Conservation (phyloP, 2,888 invertebrate genomes). For the Hofmannophila pseudospretella region DNA sequence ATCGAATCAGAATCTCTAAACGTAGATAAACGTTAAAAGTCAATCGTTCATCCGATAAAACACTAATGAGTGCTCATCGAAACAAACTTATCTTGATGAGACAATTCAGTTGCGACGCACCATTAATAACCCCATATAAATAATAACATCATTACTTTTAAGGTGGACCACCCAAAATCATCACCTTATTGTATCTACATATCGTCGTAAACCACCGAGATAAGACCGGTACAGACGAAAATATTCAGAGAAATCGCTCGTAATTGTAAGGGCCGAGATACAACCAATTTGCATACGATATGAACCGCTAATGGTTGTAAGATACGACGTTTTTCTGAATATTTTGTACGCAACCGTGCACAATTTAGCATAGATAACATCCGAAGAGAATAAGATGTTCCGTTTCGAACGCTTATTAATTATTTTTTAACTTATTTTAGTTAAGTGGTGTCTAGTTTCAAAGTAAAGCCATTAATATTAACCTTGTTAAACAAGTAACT, state of each 20-base stretch:
- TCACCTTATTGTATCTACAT: slow-evolving; percentile 50
- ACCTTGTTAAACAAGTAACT: background rate
- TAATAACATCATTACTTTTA: slow-evolving; percentile 69
- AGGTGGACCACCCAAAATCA: slow-evolving; percentile 73
- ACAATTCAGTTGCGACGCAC: slow-evolving; percentile 45
- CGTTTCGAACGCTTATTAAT: slow-evolving; percentile 4
- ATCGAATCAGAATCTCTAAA: slow-evolving; percentile 51
- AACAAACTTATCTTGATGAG: slow-evolving; percentile 72
- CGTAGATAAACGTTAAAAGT: slow-evolving; percentile 55
- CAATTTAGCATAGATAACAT: slow-evolving; percentile 60
- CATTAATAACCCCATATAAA: slow-evolving; percentile 70
- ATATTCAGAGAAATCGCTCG: slow-evolving; percentile 56
- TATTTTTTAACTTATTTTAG: background rate
- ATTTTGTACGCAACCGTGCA: slow-evolving; percentile 47
- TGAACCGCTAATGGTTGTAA: slow-evolving; percentile 67
- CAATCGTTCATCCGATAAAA: slow-evolving; percentile 64
- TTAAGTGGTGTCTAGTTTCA: slow-evolving; percentile 8
- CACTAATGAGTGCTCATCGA: slow-evolving; percentile 66
- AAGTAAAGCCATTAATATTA: slow-evolving; percentile 5
- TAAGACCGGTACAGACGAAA: slow-evolving; percentile 30
- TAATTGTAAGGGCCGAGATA: slow-evolving; percentile 52
- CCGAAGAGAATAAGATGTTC: slow-evolving; percentile 26
- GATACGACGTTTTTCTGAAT: slow-evolving; percentile 55
- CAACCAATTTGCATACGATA: slow-evolving; percentile 68
- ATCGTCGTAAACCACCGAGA: slow-evolving; percentile 53